Base-by-base conservation (phyloP, 2,888 invertebrate species). In the Caradrina clavipalpis region DNA sequence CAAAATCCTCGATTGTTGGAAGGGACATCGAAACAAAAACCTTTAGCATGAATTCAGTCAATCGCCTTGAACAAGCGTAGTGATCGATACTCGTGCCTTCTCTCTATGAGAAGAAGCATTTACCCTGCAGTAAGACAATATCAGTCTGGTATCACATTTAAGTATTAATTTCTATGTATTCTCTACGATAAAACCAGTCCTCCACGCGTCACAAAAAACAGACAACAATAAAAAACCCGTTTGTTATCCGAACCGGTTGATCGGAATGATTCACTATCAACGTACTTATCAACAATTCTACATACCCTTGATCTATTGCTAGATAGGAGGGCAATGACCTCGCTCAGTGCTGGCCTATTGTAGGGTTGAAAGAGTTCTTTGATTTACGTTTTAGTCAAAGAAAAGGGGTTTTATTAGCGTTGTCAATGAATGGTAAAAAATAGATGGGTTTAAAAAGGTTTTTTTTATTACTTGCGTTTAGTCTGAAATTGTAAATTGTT, bases 301-400 rank as follows among this genome's bases (percentile, higher is more conserved):
- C 51, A 58, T 67, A 56, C 45, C 35, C 50, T 39, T 61, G 68
- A 82, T 83, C 70, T 78, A 73, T 60, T 45, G 56, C 26, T 60
- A 64, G 78, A 78, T 80, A 76, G 13, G 11, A 26, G 73, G 47
- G 39, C 76, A 69, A 13, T 66, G 79, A 81, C 70, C 73, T 13
- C 13, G 6, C 15, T 53, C 4, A 47, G 26, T 35, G n/a, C 22
- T 26, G 22, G 39, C 13, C 39, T 39, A 39, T 17, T 5, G 45
- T 45, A 7, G 13, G 19, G 54, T 60, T 47, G 19, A 60, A 63
- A 47, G 17, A 56, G 42, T 60, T 54, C 54, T 22, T 56, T 15
- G 26, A 35, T n/a, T n/a, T 21, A 62, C 6, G 11, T 21, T 49
- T 19, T 17, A 3, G n/a, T 10, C 42, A 13, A 49, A 42, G 49